Percentiles rank a stretch among this genome's conserved stretches.
These are phyloP conservation scores for Ptyas mucosa DNA, from an alignment of 2,113 vertebrate genomes.

Conservation along the genomic window DNA sequence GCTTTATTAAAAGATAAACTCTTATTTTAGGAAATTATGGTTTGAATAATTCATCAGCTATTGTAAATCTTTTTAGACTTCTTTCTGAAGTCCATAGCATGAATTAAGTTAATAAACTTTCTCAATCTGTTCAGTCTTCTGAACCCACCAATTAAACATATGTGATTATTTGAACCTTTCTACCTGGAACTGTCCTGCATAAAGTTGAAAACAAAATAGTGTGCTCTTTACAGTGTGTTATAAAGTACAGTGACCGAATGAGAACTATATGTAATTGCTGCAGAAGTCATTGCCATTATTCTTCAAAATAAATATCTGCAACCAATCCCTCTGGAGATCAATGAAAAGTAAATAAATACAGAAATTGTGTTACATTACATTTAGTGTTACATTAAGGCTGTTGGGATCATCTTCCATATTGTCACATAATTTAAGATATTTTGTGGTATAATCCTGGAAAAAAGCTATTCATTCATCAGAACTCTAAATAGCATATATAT, in stretches of 20 bases:
- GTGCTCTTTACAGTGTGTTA: not conserved
- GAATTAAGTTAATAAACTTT: not conserved
- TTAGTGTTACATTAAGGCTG: constrained; percentile 38
- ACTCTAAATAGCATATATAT: constrained; percentile 37
- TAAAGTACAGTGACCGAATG: not conserved
- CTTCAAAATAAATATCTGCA: constrained; percentile 32
- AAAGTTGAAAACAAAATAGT: not conserved
- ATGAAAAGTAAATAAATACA: constrained; percentile 9
- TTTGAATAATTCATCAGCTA: not conserved
- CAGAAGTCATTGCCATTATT: constrained; percentile 7
- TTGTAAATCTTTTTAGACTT: not conserved
- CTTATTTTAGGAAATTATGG: not conserved
- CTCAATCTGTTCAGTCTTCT: not conserved
- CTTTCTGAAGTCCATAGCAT: not conserved
- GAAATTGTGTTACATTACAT: too few species aligned
- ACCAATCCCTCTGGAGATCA: not conserved
- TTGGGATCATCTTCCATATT: constrained; percentile 41
- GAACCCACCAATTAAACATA: not conserved
- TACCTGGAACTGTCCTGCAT: not conserved
- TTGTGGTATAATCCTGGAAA: constrained; percentile 48
- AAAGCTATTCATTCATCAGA: constrained; percentile 42
- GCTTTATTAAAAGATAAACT: not conserved
- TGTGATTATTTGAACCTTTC: not conserved
- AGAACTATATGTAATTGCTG: not conserved
- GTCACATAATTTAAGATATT: constrained; percentile 41